Evolutionary conservation across 2,797 vertebrate species (phyloP).

Genomic region (Sebastes dallii): DNA sequence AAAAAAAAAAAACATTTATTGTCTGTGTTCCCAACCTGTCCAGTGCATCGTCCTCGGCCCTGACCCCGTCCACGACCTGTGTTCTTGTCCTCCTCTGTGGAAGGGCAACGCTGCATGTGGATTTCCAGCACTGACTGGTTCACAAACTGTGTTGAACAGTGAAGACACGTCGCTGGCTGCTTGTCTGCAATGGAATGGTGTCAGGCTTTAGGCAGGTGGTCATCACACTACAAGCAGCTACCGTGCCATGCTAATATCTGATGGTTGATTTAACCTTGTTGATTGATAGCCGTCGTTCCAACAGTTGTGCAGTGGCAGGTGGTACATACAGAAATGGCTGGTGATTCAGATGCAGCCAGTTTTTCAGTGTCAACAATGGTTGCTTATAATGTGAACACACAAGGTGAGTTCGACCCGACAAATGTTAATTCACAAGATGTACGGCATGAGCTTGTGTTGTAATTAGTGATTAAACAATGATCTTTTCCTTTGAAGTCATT

Average conservation of each 20-base stretch:
- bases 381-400: not conserved
- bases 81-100: constrained; percentile 73
- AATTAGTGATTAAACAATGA: not conserved
- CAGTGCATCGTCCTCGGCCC: constrained; percentile 82
- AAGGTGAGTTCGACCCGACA: not conserved
- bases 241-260: not conserved
- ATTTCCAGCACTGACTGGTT: constrained; percentile 85
- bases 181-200: constrained; percentile 71
- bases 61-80: constrained; percentile 77
- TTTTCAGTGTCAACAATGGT: not conserved
- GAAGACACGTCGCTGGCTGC: constrained; percentile 82
- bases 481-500: not conserved
- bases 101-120: constrained; percentile 86
- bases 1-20: too few relatives aligned
- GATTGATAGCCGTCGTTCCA: not conserved
- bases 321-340: not conserved
- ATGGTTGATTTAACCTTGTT: not conserved
- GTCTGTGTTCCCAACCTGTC: constrained; percentile 69
- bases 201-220: constrained; percentile 17
- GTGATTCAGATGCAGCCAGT: constrained; percentile 3
- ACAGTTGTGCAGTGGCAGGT: constrained; percentile 5
- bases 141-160: constrained; percentile 88
- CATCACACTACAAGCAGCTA: not conserved
- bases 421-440: fast-evolving
- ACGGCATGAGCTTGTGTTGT: not conserved